phyloP scores from a whole-genome alignment of 2,113 vertebrate species.

The Ceyx cyanopectus region DNA sequence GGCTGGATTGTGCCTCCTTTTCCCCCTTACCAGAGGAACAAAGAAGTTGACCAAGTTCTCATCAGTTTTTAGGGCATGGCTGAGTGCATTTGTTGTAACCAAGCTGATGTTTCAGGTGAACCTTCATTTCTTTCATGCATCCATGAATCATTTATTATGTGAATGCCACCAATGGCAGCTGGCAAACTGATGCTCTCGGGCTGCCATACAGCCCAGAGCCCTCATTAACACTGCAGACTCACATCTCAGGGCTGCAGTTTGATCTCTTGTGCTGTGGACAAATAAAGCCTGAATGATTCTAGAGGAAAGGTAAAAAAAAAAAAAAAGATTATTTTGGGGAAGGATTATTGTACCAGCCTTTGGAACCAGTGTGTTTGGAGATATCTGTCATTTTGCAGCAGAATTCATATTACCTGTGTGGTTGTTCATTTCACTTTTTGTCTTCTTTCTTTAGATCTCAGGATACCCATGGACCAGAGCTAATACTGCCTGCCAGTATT shows the following conservation, averaged over 20 bases:
- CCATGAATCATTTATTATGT: not conserved
- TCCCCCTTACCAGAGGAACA: not conserved
- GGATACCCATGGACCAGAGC: conserved; percentile 85
- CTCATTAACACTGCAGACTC: conserved; percentile 33
- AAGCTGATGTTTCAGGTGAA: not conserved
- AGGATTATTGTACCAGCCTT: not conserved
- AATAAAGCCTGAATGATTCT: not conserved
- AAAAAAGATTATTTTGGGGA: not conserved
- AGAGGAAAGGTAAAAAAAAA: not conserved
- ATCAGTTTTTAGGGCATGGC: not conserved
- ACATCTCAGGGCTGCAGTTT: not conserved
- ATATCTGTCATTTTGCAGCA: conserved; percentile 1
- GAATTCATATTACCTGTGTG: not conserved
- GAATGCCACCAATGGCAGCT: conserved; percentile 15
- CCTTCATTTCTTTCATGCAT: not conserved
- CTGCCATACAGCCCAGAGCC: not conserved
- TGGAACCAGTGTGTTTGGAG: not conserved
- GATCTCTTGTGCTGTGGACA: not conserved
- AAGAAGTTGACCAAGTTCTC: not conserved
- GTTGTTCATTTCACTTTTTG: conserved; percentile 16
- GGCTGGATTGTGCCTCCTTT: not conserved
- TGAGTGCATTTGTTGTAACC: not conserved
- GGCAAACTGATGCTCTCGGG: not conserved
- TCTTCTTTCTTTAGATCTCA: conserved; percentile 82
- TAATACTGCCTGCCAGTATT: conserved; percentile 91